These are phyloP conservation scores for Lepas anatifera DNA, from an alignment of 2,888 invertebrate genomes.

Conservation along the genomic window DNA sequence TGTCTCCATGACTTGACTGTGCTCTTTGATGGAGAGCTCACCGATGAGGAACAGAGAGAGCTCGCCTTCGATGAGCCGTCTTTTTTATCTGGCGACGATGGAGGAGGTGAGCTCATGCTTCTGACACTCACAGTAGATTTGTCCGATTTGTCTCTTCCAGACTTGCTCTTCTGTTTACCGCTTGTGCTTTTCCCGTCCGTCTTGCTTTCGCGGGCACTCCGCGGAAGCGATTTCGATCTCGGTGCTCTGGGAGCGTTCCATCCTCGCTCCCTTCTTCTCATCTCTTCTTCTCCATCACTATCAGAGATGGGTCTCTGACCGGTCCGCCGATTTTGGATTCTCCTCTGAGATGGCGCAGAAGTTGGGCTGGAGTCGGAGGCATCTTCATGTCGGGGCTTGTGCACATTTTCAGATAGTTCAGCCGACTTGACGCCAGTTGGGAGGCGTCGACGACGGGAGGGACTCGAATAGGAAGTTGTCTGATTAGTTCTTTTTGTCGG, in stretches of 20 bases:
- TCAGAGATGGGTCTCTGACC: not conserved
- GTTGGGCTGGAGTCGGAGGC: too few relatives aligned
- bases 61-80: not conserved
- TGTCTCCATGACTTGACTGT: not conserved
- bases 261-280: not conserved
- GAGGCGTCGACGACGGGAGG: too few relatives aligned
- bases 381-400: too few relatives aligned
- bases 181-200: not conserved
- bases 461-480: not conserved
- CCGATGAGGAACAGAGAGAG: not conserved
- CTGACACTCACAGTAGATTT: not conserved
- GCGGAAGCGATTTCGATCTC: not conserved
- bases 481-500: not conserved
- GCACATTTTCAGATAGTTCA: too few relatives aligned
- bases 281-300: not conserved
- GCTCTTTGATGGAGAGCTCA: not conserved
- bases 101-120: not conserved
- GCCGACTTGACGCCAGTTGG: too few relatives aligned
- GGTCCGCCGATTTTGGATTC: not conserved
- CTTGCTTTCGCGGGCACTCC: not conserved
- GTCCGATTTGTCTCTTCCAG: not conserved
- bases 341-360: not conserved
- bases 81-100: not conserved
- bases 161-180: not conserved
- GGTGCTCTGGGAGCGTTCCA: not conserved